Conservation (phyloP, 92 coral and sea anemone species). For the Actinernus sp. region DNA sequence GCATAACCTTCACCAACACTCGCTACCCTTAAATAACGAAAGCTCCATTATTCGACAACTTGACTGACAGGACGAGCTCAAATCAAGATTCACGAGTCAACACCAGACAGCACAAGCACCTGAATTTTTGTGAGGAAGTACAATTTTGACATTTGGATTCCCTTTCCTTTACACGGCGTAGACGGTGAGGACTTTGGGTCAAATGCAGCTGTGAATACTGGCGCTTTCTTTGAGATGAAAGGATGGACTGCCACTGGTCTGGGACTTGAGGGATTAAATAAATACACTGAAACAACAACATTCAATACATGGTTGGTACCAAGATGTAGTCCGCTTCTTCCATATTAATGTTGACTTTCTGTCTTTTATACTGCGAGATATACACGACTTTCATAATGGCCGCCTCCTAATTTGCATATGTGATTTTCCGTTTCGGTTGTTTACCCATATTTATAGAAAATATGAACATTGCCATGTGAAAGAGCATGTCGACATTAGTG, state of each 20-base stretch:
- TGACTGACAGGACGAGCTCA: too few species aligned
- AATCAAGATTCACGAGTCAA: not conserved
- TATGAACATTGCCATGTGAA: too few species aligned
- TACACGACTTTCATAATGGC: too few species aligned
- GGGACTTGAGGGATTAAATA: slow-evolving; percentile 91
- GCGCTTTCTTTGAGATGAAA: slow-evolving; percentile 45
- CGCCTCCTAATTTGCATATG: too few species aligned
- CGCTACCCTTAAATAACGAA: too few species aligned
- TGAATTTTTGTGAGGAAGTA: slow-evolving; percentile 73
- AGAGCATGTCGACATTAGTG: too few species aligned
- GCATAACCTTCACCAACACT: too few species aligned
- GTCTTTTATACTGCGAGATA: too few species aligned
- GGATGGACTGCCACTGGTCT: slow-evolving; percentile 81
- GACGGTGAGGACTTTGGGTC: slow-evolving; percentile 38
- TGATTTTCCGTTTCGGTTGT: too few species aligned
- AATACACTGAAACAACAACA: slow-evolving; percentile 87
- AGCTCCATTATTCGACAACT: too few species aligned
- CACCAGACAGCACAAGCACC: slow-evolving; percentile 50
- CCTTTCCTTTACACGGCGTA: slow-evolving; percentile 18
- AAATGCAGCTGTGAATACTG: slow-evolving; percentile 72
- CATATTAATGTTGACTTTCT: not conserved
- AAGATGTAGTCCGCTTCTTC: not conserved
- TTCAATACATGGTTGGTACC: not conserved
- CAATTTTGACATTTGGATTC: slow-evolving; percentile 70
- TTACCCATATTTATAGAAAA: too few species aligned